Base-by-base conservation (phyloP, 2,888 invertebrate species). In the Galerucella calmariensis region DNA sequence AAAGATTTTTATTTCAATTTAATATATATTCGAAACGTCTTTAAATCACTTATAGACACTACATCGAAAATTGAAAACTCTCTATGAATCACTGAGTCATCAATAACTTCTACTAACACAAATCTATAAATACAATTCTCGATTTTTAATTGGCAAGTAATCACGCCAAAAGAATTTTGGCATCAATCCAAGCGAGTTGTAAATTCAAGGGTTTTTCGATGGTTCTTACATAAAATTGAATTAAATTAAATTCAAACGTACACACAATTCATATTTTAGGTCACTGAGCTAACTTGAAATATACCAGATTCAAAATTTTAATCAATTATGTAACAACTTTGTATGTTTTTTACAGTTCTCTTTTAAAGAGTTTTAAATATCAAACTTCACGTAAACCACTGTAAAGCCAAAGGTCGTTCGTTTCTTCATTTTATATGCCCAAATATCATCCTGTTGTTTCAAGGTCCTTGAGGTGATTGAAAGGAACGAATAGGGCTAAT, bases 111-210 rank as follows among this genome's bases (percentile, higher is more conserved):
- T 48, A 59, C 48, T 65, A 67, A 73, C 65, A 53, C 51, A 48
- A 61, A 51, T 70, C 74, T 71, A 71, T 63, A 75, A 75, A 75
- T 75, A 75, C n/a, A 35, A 44, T 56, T 61, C 48, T 56, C 61
- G 67, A 70, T 70, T 67, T 74, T 70, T 67, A 70, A 74, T 74
- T 61, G 67, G 58, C 53, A 16, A 11, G 51, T 66, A 63, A 62
- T 71, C 70, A 67, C 67, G 74, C 70, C 74, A 75, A 74, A 58
- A 71, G 62, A 24, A 53, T 67, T 69, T 74, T 77, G 77, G 77
- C 75, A 58, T 35, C 3, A 3, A 14, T 71, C 75, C 77, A 77
- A 74, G 35, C 67, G 16, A 59, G 67, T 58, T 69, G 16, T 72
- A 35, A 59, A 72, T 59, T 69, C 27, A 72, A 76, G 72, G 69